Evolutionary conservation across 2,888 invertebrate species (phyloP).

Genomic region (Tachina fera): DNA sequence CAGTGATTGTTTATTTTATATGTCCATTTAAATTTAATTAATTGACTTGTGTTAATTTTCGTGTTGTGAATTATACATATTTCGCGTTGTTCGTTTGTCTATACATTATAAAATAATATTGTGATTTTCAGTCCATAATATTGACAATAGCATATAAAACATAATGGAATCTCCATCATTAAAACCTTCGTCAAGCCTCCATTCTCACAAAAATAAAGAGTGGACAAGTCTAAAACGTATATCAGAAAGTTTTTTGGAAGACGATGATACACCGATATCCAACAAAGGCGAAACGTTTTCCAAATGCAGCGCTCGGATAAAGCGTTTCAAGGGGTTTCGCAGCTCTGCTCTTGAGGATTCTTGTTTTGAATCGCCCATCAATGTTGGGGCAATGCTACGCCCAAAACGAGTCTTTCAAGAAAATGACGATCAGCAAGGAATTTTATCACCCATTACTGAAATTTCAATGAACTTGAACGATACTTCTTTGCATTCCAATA

Average conservation of each 20-base stretch:
- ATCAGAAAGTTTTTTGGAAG: conserved; percentile 55
- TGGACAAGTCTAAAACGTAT: conserved; percentile 67
- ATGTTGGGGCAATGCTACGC: conserved; percentile 33
- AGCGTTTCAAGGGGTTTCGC: conserved; percentile 62
- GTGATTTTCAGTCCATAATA: background rate
- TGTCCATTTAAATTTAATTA: conserved; percentile 25
- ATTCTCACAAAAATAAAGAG: background rate
- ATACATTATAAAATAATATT: background rate
- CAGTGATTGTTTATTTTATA: conserved; percentile 48
- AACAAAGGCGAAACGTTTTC: conserved; percentile 14
- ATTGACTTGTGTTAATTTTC: conserved; percentile 33
- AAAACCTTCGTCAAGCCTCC: conserved; percentile 21
- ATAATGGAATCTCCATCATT: conserved; percentile 58
- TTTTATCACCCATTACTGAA: conserved; percentile 69
- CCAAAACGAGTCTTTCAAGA: conserved; percentile 51
- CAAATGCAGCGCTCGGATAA: conserved; percentile 41
- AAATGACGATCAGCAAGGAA: background rate
- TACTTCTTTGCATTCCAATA: conserved; percentile 44
- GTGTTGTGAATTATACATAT: conserved; percentile 9
- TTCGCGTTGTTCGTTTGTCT: background rate
- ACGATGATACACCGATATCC: conserved; percentile 30
- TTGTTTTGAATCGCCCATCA: conserved; percentile 62
- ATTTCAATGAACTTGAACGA: conserved; percentile 69
- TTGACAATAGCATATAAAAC: background rate
- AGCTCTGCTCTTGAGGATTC: conserved; percentile 26